These are phyloP conservation scores for Amorpha juglandis DNA, from an alignment of 2,888 invertebrate species.

Conservation along the genomic window DNA sequence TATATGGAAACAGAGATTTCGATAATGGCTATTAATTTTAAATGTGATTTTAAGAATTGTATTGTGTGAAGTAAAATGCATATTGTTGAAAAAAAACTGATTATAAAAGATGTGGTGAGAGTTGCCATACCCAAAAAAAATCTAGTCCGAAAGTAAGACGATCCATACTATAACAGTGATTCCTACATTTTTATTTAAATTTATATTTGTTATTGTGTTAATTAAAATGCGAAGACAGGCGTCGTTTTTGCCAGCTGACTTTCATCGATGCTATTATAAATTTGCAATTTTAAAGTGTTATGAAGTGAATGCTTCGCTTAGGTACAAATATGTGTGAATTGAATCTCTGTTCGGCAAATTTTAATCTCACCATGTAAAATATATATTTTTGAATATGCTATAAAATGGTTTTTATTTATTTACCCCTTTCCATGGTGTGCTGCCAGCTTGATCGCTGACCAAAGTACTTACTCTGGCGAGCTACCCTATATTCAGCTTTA, in stretches of 20 bases:
- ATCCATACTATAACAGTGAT: neutral
- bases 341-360: slow-evolving; percentile 58
- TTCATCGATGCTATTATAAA: slow-evolving; percentile 10
- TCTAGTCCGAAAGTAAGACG: neutral
- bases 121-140: neutral
- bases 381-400: slow-evolving; percentile 75
- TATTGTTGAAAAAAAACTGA: neutral
- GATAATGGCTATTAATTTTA: neutral
- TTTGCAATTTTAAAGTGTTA: slow-evolving; percentile 12
- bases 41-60: neutral
- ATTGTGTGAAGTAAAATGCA: slow-evolving; percentile 8
- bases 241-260: too few species aligned
- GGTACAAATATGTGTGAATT: slow-evolving; percentile 44
- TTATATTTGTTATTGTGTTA: slow-evolving; percentile 7
- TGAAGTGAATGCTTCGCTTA: slow-evolving; percentile 9
- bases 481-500: too few species aligned
- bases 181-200: slow-evolving; percentile 13
- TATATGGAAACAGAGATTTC: too few species aligned
- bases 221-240: neutral
- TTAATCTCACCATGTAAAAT: slow-evolving; percentile 64
- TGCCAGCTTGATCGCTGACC: too few species aligned
- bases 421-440: neutral
- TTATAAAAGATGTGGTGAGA: too few species aligned
- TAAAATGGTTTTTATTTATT: slow-evolving; percentile 40
- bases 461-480: too few species aligned